phyloP scores from a whole-genome alignment of 2,888 invertebrate species.

The Sphaerophoria rueppellii region DNA sequence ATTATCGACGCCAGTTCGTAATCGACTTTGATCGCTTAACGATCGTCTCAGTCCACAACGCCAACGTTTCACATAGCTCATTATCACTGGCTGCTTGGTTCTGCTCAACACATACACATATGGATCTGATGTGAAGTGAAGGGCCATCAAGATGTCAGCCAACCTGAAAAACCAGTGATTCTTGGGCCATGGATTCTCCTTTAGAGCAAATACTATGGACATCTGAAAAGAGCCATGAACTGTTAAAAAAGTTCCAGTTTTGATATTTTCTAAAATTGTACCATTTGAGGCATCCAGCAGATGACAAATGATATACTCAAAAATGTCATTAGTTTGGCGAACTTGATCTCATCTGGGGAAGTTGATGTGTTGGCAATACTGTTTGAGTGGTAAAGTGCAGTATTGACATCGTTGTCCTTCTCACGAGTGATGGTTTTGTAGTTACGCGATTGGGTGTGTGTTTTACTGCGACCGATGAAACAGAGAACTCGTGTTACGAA shows the following conservation, averaged over 20 bases:
- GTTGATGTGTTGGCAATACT: slow-evolving; percentile 78
- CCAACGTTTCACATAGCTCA: slow-evolving; percentile 80
- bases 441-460: slow-evolving; percentile 78
- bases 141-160: slow-evolving; percentile 89
- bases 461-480: slow-evolving; percentile 81
- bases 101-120: slow-evolving; percentile 91
- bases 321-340: slow-evolving; percentile 92
- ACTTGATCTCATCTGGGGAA: slow-evolving; percentile 91
- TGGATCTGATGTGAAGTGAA: slow-evolving; percentile 93
- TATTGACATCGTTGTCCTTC: slow-evolving; percentile 74
- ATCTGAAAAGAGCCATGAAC: slow-evolving; percentile 82
- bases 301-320: slow-evolving; percentile 91
- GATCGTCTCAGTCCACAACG: slow-evolving; percentile 79
- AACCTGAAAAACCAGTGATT: slow-evolving; percentile 82
- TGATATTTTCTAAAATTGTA: slow-evolving; percentile 80
- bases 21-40: slow-evolving; percentile 80
- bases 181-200: slow-evolving; percentile 77
- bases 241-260: neutral
- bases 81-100: slow-evolving; percentile 81
- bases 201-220: slow-evolving; percentile 85
- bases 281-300: slow-evolving; percentile 95
- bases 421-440: slow-evolving; percentile 80
- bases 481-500: slow-evolving; percentile 90
- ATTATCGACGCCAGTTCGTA: slow-evolving; percentile 80
- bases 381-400: slow-evolving; percentile 79